phyloP scores from a whole-genome alignment of 2,113 vertebrate species.

The Cervus canadensis region DNA sequence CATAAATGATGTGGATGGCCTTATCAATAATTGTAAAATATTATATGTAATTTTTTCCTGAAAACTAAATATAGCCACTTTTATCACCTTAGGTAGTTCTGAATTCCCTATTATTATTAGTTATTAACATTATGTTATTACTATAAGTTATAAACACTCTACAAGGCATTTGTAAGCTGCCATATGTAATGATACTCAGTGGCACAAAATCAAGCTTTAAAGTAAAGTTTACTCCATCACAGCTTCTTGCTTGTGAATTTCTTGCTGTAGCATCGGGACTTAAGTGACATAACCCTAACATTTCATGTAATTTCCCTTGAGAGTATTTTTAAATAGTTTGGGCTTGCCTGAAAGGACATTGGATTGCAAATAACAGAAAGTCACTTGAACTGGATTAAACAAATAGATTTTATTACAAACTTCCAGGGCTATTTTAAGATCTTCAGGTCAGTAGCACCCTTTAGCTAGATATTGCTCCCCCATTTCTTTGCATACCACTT shows the following conservation, averaged over 20 bases:
- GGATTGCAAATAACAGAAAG: neutral
- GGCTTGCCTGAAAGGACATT: neutral
- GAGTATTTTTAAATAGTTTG: neutral
- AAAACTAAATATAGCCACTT: neutral
- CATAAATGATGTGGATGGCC: neutral
- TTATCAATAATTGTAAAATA: neutral
- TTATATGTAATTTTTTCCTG: neutral
- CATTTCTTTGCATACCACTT: neutral
- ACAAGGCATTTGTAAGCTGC: neutral
- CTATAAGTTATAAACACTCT: neutral
- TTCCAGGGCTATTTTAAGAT: neutral
- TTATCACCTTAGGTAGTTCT: neutral
- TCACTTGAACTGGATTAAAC: neutral
- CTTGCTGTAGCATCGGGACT: neutral
- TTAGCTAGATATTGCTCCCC: rapidly evolving
- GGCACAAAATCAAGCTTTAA: neutral
- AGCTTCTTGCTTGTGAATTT: neutral
- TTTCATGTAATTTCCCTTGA: neutral
- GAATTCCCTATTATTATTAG: neutral
- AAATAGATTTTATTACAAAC: neutral
- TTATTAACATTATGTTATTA: neutral
- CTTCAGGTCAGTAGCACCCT: neutral
- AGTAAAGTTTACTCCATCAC: neutral
- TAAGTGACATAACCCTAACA: neutral
- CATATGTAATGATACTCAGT: neutral